Base-by-base conservation (phyloP, 2,113 vertebrate species). In the Calypte anna region DNA sequence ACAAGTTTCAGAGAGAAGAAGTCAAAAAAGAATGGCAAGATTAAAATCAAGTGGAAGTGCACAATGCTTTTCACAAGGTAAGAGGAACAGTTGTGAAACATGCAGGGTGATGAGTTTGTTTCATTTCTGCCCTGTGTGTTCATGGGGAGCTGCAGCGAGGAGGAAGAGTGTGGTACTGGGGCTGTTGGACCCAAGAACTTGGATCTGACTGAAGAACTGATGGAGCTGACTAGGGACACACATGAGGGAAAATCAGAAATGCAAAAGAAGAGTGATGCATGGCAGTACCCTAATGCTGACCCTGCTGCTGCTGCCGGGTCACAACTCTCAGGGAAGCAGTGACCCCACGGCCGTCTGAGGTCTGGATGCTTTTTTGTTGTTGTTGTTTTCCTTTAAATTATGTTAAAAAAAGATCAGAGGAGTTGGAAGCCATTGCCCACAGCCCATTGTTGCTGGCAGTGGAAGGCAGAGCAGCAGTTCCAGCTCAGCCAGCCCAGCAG, bases 101-200 rank as follows among this genome's bases (percentile, higher is more conserved):
- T n/a, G 59, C 28, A 10, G 10, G 74, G 38, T 6, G 33, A 8
- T 48, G 3, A 7, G 21, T 57, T 58, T 16, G 16, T 24, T 38
- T 10, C 1, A 0, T 61, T 80, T 24, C 27, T 14, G 31, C 46
- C 46, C 38, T 1, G 1, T 1, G 6, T 0, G 2, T 21, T 30
- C n/a, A 5, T 10, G 1, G 54, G 55, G 67, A 40, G 53, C 27
- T 63, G 70, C 7, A 2, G 30, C 3, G 51, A 24, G 53, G 66
- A 50, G 21, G 53, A 54, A 7, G 28, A 61, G 25, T 14, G 21
- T 33, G 31, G 25, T 46, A 6, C 28, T n/a, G 36, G 38, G 22
- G 14, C 66, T n/a, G 28, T 33, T 0, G 15, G 12, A 14, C 54
- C 46, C 10, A 7, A 13, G 38, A 76, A 20, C 46, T n/a, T 61